Percentiles rank a stretch among this genome's conserved stretches.
Evolutionary conservation across 2,113 vertebrate genomes (phyloP).

Genomic region (Eira barbara): DNA sequence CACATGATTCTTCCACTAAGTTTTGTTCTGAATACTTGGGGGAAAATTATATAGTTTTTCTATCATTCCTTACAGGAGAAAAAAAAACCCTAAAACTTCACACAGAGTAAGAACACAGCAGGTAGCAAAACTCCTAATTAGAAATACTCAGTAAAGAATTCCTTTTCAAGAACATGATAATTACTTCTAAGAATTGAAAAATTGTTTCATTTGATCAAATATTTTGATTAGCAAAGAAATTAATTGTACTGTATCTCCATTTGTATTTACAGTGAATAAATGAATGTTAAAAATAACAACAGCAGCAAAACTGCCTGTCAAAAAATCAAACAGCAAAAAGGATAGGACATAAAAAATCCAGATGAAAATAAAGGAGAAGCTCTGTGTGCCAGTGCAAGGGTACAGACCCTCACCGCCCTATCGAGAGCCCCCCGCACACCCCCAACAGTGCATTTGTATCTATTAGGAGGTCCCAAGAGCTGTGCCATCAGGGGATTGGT

Average conservation of each 20-base stretch:
- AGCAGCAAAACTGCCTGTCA: conserved; percentile 59
- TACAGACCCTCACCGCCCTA: rapidly evolving
- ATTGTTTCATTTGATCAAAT: conserved; percentile 76
- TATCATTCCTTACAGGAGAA: not conserved
- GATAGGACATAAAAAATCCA: not conserved
- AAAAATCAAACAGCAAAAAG: not conserved
- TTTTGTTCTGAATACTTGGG: not conserved
- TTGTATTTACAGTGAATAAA: conserved; percentile 76
- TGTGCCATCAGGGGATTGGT: rapidly evolving
- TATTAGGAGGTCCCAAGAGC: rapidly evolving
- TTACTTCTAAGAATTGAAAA: conserved; percentile 70
- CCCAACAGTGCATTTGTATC: rapidly evolving
- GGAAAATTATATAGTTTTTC: not conserved
- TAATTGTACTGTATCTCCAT: conserved; percentile 76
- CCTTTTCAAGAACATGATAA: conserved; percentile 39
- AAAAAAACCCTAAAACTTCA: not conserved
- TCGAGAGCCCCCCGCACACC: rapidly evolving
- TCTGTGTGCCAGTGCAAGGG: rapidly evolving
- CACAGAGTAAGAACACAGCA: conserved; percentile 19
- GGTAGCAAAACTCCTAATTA: conserved; percentile 57
- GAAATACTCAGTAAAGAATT: conserved; percentile 5
- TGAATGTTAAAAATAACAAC: conserved; percentile 74
- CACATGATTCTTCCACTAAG: not conserved
- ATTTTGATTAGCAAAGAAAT: conserved; percentile 78
- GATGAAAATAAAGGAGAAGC: not conserved